These are phyloP conservation scores for Pollimyrus isidori DNA, from an alignment of 2,113 vertebrate species.

Conservation along the genomic window DNA sequence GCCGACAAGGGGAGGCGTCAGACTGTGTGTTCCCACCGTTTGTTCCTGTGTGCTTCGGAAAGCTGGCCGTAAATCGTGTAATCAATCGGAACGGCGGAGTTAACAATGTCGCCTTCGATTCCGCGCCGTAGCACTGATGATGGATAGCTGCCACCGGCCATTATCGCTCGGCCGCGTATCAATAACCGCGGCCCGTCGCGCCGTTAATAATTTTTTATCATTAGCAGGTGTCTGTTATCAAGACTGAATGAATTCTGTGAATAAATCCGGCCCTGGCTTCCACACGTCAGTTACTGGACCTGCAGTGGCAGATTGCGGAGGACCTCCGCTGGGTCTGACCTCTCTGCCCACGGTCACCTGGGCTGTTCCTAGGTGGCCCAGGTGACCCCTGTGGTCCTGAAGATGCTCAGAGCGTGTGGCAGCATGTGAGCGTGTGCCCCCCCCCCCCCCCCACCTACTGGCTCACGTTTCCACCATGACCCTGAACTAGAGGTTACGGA, in stretches of 20 bases:
- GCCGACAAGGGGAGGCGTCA: not conserved
- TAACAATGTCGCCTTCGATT: constrained; percentile 23
- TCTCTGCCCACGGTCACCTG: not conserved
- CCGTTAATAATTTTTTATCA: constrained; percentile 36
- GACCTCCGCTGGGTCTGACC: not conserved
- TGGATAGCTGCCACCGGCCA: constrained; percentile 30
- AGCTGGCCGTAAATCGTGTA: constrained; percentile 22
- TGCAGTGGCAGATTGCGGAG: not conserved
- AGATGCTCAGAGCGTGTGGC: not conserved
- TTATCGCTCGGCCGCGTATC: constrained; percentile 37
- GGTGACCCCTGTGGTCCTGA: not conserved
- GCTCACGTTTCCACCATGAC: not conserved
- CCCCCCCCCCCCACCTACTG: not conserved
- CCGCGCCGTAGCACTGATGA: constrained; percentile 28
- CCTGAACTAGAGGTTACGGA: not conserved
- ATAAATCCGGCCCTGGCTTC: constrained; percentile 25
- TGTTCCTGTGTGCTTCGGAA: not conserved
- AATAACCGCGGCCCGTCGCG: constrained; percentile 33
- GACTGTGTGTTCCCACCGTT: not conserved
- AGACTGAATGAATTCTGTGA: constrained; percentile 15
- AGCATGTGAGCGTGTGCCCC: not conserved
- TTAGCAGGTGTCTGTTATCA: constrained; percentile 34
- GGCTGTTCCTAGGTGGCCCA: not conserved
- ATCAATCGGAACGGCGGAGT: constrained; percentile 15
- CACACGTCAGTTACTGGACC: constrained; percentile 28